phyloP scores from a whole-genome alignment of 2,888 invertebrate genomes.

The Gymnocheta viridis region DNA sequence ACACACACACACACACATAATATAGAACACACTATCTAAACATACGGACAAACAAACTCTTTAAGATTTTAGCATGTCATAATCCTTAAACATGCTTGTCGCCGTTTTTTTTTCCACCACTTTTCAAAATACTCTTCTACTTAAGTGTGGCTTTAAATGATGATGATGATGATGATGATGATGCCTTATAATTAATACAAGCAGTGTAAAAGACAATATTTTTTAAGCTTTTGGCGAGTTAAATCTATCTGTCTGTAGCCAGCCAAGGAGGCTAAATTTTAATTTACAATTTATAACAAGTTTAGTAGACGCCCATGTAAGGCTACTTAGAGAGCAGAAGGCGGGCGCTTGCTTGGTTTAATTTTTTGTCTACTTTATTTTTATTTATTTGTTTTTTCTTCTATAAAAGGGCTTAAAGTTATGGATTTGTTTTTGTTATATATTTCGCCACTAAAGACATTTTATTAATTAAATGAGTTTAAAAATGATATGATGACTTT shows the following conservation, averaged over 20 bases:
- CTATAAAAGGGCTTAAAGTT: slow-evolving; percentile 38
- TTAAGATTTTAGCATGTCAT: slow-evolving; percentile 63
- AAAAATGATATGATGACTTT: slow-evolving; percentile 40
- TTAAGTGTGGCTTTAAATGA: slow-evolving; percentile 39
- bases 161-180: slow-evolving; percentile 52
- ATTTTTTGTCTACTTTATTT: slow-evolving; percentile 9
- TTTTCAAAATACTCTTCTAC: slow-evolving; percentile 17
- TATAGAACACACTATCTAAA: background rate
- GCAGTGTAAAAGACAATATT: slow-evolving; percentile 46
- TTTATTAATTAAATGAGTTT: slow-evolving; percentile 67
- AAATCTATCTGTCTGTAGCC: slow-evolving; percentile 7
- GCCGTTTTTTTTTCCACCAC: slow-evolving; percentile 37
- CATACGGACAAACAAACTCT: slow-evolving; percentile 1
- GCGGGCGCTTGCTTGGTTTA: slow-evolving; percentile 64
- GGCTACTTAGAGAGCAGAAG: slow-evolving; percentile 63
- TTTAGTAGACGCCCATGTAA: slow-evolving; percentile 67
- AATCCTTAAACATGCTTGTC: slow-evolving; percentile 66
- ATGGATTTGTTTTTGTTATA: slow-evolving; percentile 10
- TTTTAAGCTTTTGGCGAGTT: slow-evolving; percentile 33
- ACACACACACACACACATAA: background rate
- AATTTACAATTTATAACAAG: slow-evolving; percentile 68
- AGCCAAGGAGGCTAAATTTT: slow-evolving; percentile 46
- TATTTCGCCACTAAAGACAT: slow-evolving; percentile 44
- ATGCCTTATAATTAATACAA: slow-evolving; percentile 66
- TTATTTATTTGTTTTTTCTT: background rate